phyloP scores from a whole-genome alignment of 2,113 vertebrate genomes.

The Entosphenus tridentatus region DNA sequence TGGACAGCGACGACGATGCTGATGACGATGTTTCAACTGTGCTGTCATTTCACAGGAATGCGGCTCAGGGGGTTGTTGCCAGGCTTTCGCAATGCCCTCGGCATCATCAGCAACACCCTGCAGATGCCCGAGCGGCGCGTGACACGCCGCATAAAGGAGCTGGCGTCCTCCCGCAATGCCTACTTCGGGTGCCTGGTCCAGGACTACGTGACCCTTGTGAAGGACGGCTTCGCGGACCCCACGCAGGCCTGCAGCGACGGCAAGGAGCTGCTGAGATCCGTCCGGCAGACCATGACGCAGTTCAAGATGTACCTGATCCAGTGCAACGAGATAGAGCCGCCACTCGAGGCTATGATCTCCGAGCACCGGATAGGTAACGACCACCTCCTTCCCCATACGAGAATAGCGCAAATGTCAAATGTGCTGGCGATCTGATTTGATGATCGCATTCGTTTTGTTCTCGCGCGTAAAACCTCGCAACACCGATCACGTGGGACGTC shows the following conservation, averaged over 20 bases:
- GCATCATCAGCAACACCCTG: slow-evolving; percentile 55
- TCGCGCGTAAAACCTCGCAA: background rate
- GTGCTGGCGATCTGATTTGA: background rate
- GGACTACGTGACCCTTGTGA: slow-evolving; percentile 70
- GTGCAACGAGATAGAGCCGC: slow-evolving; percentile 74
- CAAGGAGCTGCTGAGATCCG: slow-evolving; percentile 60
- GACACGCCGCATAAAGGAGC: slow-evolving; percentile 43
- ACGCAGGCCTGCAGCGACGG: slow-evolving; percentile 34
- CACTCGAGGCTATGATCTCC: slow-evolving; percentile 66
- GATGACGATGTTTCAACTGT: slow-evolving; percentile 60
- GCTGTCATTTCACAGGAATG: slow-evolving; percentile 31
- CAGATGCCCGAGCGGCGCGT: slow-evolving; percentile 65
- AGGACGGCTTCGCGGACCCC: slow-evolving; percentile 56
- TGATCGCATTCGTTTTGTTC: background rate
- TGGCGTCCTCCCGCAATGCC: slow-evolving; percentile 56
- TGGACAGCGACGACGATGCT: slow-evolving; percentile 44
- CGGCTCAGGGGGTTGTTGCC: slow-evolving; percentile 29
- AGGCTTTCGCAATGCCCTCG: slow-evolving; percentile 44
- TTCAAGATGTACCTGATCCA: slow-evolving; percentile 83
- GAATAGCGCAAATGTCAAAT: background rate
- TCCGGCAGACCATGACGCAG: slow-evolving; percentile 87
- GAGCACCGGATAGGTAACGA: slow-evolving; percentile 82
- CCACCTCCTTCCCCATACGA: background rate
- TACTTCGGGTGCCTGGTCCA: slow-evolving; percentile 83
- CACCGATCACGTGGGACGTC: background rate